phyloP scores from a whole-genome alignment of 2,113 vertebrate genomes.

The Macaca nemestrina region DNA sequence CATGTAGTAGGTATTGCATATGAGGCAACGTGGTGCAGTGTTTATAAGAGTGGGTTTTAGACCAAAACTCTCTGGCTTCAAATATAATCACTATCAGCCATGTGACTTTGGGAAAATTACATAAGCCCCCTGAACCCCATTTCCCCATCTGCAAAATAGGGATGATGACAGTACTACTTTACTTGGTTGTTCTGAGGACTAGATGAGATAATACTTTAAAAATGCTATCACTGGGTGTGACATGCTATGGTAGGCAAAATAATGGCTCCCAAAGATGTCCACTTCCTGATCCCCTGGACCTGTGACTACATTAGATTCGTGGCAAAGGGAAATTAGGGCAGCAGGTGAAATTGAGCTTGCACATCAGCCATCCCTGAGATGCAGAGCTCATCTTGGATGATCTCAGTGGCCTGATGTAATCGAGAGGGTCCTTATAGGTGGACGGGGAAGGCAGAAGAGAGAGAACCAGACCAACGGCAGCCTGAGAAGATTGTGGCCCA shows the following conservation, averaged over 20 bases:
- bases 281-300: neutral
- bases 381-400: neutral
- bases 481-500: too few relatives aligned
- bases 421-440: neutral
- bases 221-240: neutral
- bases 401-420: neutral
- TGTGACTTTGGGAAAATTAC: neutral
- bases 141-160: neutral
- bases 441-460: neutral
- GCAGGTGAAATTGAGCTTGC: neutral
- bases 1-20: neutral
- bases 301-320: neutral
- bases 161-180: neutral
- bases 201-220: neutral
- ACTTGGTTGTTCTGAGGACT: neutral
- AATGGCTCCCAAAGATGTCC: too few relatives aligned
- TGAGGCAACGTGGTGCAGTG: neutral
- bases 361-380: neutral
- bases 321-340: neutral
- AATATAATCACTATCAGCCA: neutral
- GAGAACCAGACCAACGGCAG: neutral
- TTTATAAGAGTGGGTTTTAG: neutral
- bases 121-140: accelerated
- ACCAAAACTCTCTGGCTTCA: neutral
- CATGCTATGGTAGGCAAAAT: neutral